Evolutionary conservation across 2,113 vertebrate species (phyloP).

Genomic region (Mola mola): DNA sequence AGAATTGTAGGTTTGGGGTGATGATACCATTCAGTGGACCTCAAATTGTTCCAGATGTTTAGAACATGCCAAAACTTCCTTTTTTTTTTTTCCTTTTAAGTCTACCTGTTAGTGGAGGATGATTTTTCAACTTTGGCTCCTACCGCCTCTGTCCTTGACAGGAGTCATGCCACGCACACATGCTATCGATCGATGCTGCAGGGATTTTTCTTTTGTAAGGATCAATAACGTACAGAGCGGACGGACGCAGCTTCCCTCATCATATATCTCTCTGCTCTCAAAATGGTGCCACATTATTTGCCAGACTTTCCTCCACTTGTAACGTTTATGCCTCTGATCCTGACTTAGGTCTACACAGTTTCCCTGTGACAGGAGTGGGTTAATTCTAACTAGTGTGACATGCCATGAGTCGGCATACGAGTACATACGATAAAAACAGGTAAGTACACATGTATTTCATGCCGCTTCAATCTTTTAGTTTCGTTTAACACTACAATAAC

Average conservation of each 20-base stretch:
- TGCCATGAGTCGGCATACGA: too few species aligned
- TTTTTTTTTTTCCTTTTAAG: not conserved
- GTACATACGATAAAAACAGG: too few species aligned
- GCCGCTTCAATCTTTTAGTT: too few species aligned
- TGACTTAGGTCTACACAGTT: too few species aligned
- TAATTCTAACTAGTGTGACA: too few species aligned
- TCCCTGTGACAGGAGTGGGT: too few species aligned
- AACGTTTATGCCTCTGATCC: not conserved
- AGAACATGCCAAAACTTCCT: too few species aligned
- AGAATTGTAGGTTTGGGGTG: not conserved
- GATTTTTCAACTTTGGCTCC: constrained; percentile 15
- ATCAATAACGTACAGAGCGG: constrained; percentile 32
- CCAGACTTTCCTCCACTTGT: constrained; percentile 24
- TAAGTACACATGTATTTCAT: too few species aligned
- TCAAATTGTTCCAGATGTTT: too few species aligned
- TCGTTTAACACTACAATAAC: too few species aligned
- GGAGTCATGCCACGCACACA: constrained; percentile 25
- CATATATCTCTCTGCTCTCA: constrained; percentile 50
- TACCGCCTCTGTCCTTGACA: constrained; percentile 48
- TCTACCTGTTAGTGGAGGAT: constrained; percentile 6
- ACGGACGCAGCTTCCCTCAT: constrained; percentile 29
- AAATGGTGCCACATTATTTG: constrained; percentile 58
- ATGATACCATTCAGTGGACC: too few species aligned
- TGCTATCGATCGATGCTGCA: constrained; percentile 54
- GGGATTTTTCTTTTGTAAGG: constrained; percentile 30